Evolutionary conservation across 2,888 invertebrate genomes (phyloP).

Genomic region (Poecilus cupreus): DNA sequence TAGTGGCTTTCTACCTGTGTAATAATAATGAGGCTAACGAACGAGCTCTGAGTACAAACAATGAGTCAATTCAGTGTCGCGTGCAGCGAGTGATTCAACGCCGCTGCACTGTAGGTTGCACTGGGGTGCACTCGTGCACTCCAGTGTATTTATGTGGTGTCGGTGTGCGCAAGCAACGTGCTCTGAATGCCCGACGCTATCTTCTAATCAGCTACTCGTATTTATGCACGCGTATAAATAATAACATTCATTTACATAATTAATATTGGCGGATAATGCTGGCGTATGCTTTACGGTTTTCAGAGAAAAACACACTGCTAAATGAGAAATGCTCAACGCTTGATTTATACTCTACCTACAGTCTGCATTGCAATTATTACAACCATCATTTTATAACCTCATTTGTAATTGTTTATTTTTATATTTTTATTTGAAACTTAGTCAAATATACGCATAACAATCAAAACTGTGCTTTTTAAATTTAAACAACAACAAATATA

Average conservation of each 20-base stretch:
- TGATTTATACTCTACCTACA: too few species aligned
- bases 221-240: slow-evolving; percentile 55
- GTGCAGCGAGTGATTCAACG: slow-evolving; percentile 45
- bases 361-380: too few species aligned
- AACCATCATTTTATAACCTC: too few species aligned
- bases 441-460: too few species aligned
- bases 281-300: too few species aligned
- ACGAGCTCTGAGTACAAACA: not conserved
- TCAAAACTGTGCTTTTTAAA: too few species aligned
- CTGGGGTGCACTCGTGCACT: not conserved
- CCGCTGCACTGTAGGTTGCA: not conserved
- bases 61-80: slow-evolving; percentile 47
- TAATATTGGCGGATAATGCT: slow-evolving; percentile 45
- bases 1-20: not conserved
- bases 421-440: too few species aligned
- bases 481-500: too few species aligned
- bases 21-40: slow-evolving; percentile 2
- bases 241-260: slow-evolving; percentile 56
- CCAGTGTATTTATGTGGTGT: not conserved
- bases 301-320: too few species aligned
- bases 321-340: too few species aligned
- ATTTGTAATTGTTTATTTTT: too few species aligned
- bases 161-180: slow-evolving; percentile 23
- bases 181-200: not conserved
- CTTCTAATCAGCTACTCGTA: slow-evolving; percentile 8